A percentile compares a stretch with the other conserved stretches of the same genome.
These are phyloP conservation scores for Manis crassicaudata DNA, from an alignment of 2,797 vertebrate genomes.

Conservation along the genomic window DNA sequence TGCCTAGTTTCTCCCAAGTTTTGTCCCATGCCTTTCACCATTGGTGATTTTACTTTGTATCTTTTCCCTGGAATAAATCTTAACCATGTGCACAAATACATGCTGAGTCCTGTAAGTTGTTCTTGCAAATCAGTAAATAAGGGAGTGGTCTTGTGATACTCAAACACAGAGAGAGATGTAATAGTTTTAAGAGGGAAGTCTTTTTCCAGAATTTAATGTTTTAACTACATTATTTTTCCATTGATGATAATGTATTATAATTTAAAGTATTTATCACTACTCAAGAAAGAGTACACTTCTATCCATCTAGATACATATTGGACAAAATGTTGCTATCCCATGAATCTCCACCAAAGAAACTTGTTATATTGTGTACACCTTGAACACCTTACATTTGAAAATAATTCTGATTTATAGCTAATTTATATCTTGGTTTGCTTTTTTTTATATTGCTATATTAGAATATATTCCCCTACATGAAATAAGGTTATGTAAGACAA, in stretches of 20 bases:
- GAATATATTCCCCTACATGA: neutral
- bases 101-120: neutral
- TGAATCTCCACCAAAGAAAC: slow-evolving; percentile 1
- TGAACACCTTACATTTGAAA: neutral
- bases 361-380: neutral
- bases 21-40: neutral
- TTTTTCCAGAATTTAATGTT: slow-evolving; percentile 4
- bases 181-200: neutral
- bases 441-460: slow-evolving; percentile 18
- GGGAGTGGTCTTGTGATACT: neutral
- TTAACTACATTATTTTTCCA: neutral
- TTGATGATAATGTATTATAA: slow-evolving; percentile 1
- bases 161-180: neutral
- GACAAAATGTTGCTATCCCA: neutral
- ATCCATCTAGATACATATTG: neutral
- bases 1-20: neutral
- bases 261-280: slow-evolving; percentile 3
- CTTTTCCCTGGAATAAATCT: neutral
- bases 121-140: neutral
- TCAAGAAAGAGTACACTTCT: neutral
- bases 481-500: neutral
- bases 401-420: neutral
- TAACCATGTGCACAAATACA: neutral
- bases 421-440: neutral
- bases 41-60: neutral